Evolutionary conservation across 2,888 invertebrate genomes (phyloP).

Genomic region (Lamellibrachia satsuma): DNA sequence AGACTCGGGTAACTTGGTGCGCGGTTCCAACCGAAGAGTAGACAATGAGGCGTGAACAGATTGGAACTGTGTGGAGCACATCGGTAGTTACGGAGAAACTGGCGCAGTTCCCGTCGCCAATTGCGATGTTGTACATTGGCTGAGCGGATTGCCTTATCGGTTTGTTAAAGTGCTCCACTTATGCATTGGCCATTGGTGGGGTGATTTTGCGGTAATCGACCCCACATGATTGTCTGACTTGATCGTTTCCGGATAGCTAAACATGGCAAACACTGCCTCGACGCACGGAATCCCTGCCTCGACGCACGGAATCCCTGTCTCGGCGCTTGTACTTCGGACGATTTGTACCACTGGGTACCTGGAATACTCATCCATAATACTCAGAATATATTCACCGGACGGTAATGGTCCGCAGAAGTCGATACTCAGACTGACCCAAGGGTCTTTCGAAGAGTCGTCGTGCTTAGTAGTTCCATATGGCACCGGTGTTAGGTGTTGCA

Average conservation of each 20-base stretch:
- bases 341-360: too few relatives aligned
- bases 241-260: background rate
- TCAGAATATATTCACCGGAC: too few relatives aligned
- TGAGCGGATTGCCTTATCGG: background rate
- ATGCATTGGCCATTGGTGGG: conserved; percentile 40
- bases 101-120: background rate
- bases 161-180: conserved; percentile 32
- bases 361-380: too few relatives aligned
- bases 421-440: too few relatives aligned
- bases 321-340: background rate
- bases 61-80: background rate
- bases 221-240: conserved; percentile 32
- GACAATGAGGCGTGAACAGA: background rate
- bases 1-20: background rate
- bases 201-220: background rate
- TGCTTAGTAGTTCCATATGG: too few relatives aligned
- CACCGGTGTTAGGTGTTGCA: too few relatives aligned
- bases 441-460: too few relatives aligned
- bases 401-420: too few relatives aligned
- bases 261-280: conserved; percentile 33
- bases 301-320: background rate
- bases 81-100: background rate
- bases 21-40: background rate
- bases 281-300: conserved; percentile 21
- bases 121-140: background rate